phyloP scores from a whole-genome alignment of 2,797 vertebrate genomes.

The Manis javanica region DNA sequence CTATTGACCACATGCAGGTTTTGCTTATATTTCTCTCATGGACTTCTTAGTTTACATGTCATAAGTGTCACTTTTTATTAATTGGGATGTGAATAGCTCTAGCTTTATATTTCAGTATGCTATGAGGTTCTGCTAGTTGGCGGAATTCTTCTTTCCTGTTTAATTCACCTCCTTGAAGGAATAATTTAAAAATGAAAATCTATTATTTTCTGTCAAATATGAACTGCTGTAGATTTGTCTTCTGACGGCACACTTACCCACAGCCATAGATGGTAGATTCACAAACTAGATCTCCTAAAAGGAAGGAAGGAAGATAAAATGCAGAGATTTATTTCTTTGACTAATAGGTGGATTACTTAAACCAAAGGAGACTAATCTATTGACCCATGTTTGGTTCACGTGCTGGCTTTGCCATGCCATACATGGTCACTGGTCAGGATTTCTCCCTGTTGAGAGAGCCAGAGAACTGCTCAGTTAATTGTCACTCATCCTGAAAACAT shows the following conservation, averaged over 20 bases:
- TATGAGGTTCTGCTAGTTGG: background rate
- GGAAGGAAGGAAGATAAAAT: background rate
- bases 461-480: background rate
- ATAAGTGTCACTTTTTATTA: slow-evolving; percentile 12
- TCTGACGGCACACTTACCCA: background rate
- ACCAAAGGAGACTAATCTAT: background rate
- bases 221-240: background rate
- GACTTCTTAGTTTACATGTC: background rate
- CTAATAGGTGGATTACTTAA: background rate
- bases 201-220: background rate
- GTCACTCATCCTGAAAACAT: background rate
- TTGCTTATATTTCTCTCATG: background rate
- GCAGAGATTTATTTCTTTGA: background rate
- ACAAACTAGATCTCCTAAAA: background rate
- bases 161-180: background rate
- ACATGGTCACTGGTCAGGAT: background rate
- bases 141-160: background rate
- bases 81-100: background rate
- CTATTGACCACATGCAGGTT: background rate
- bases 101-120: background rate
- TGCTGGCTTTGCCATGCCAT: background rate
- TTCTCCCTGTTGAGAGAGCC: background rate
- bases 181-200: background rate
- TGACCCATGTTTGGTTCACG: background rate
- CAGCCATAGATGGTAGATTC: background rate